Conservation (phyloP, 2,113 vertebrate species). For the Ptychochromis oligacanthus region DNA sequence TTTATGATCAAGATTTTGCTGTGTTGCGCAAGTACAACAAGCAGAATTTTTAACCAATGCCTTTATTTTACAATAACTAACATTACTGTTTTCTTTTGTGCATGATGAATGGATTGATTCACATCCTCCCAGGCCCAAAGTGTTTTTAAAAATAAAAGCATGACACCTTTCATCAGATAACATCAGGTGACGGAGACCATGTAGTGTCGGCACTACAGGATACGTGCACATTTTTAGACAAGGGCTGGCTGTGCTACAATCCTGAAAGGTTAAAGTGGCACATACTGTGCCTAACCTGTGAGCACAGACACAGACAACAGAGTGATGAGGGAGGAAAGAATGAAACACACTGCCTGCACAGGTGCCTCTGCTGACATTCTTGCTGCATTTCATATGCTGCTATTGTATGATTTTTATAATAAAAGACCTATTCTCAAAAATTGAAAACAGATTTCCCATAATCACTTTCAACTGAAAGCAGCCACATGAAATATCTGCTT, state of each 20-base stretch:
- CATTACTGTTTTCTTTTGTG: neutral
- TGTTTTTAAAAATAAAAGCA: neutral
- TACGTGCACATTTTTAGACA: conserved; percentile 11
- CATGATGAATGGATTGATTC: neutral
- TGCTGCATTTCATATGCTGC: neutral
- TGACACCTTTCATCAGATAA: conserved; percentile 4
- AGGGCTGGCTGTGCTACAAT: conserved; percentile 10
- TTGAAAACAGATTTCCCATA: conserved; percentile 6
- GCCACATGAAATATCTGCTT: conserved; percentile 16
- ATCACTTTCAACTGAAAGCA: neutral
- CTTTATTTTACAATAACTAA: neutral
- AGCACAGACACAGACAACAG: neutral
- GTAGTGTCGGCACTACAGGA: neutral
- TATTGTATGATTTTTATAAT: neutral
- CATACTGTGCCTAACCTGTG: neutral
- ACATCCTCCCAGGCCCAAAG: neutral
- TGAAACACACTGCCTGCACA: neutral
- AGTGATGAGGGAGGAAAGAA: neutral
- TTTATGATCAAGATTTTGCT: neutral
- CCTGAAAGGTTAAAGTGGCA: conserved; percentile 18
- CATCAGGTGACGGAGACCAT: conserved; percentile 4
- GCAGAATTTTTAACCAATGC: neutral
- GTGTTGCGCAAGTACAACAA: neutral
- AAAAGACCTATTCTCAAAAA: neutral
- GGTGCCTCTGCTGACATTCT: neutral